Base-by-base conservation (phyloP, 1,140 invertebrate genomes). In the Chironomus striatipennis region DNA sequence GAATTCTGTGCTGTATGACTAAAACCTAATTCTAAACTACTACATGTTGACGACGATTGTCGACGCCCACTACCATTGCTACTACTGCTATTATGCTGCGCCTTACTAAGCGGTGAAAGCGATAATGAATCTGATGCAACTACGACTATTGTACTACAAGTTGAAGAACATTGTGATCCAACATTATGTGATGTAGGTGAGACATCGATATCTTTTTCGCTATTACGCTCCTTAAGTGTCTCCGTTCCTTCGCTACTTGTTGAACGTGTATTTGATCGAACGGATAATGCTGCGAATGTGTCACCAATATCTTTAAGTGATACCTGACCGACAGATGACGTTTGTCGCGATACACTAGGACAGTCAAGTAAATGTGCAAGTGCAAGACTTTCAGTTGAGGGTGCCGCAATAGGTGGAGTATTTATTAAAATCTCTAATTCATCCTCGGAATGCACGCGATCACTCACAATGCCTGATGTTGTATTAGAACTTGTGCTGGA, bases 391-490 rank as follows among this genome's bases (percentile, higher is more conserved):
- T 92, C 90, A 1, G 90, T 89, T 2, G 90, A 91, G 9, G 89
- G 87, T 67, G 88, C 89, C 0, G 81, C 81, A 3, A 82, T 75
- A 0, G 80, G 80, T 17, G 90, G 89, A 65, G 89, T 88, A 75
- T 91, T 91, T 64, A 91, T 91, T 87, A 91, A 90, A 64, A 91
- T 93, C 83, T 95, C 93, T 75, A 93, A 85, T 82, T 96, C 94
- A 81, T 97, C 94, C 83, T 97, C 91, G 74, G 94, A 96, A 81
- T 96, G 94, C 73, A 97, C 93, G 76, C 93, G 88, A 82, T 97
- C 95, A 80, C 94, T 97, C 9, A 96, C 95, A 76, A 97, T 97
- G 72, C 95, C 95, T 7, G 94, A 96, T 3, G 95, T 97, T 47
- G 95, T 97, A 79, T 96, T 97, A 4, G 95, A 97, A 75, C 94